Evolutionary conservation across 2,888 invertebrate genomes (phyloP).

Genomic region (Agrochola circellaris): DNA sequence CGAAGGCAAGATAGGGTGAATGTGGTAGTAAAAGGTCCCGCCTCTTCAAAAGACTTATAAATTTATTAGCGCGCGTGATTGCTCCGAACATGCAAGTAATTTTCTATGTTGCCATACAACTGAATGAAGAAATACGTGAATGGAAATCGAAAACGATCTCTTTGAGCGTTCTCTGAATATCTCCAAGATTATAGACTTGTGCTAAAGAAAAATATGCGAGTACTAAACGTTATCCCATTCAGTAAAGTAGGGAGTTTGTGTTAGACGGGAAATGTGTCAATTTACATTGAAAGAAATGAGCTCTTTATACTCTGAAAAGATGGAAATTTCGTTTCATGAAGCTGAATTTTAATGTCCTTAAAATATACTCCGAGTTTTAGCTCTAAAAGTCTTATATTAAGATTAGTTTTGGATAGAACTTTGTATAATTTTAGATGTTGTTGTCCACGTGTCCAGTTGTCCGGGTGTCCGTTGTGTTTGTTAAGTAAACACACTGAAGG

Average conservation of each 20-base stretch:
- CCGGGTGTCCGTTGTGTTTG: constrained; percentile 31
- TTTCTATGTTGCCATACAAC: constrained; percentile 58
- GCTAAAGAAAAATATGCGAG: constrained; percentile 50
- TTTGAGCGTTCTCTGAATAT: constrained; percentile 49
- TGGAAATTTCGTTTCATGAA: constrained; percentile 16
- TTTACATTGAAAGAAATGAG: constrained; percentile 40
- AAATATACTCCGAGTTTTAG: constrained; percentile 22
- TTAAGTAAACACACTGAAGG: constrained; percentile 44
- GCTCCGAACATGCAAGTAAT: constrained; percentile 59
- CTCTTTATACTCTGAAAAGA: constrained; percentile 30
- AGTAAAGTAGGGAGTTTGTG: constrained; percentile 20
- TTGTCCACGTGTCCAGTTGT: constrained; percentile 11
- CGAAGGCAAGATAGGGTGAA: constrained; percentile 49
- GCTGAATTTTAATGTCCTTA: constrained; percentile 32
- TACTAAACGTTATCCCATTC: constrained; percentile 54
- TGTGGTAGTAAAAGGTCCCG: constrained; percentile 55
- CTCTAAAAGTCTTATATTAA: neutral
- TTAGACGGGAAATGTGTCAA: constrained; percentile 41
- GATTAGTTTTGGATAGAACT: constrained; percentile 17
- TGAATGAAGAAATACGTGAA: constrained; percentile 60
- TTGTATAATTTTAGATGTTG: constrained; percentile 8
- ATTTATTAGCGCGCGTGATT: constrained; percentile 65
- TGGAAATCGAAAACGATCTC: constrained; percentile 52
- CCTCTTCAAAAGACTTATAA: constrained; percentile 62
- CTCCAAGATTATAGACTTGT: constrained; percentile 53